Conservation (phyloP, 92 coral and sea anemone genomes). For the Porites evermanni region DNA sequence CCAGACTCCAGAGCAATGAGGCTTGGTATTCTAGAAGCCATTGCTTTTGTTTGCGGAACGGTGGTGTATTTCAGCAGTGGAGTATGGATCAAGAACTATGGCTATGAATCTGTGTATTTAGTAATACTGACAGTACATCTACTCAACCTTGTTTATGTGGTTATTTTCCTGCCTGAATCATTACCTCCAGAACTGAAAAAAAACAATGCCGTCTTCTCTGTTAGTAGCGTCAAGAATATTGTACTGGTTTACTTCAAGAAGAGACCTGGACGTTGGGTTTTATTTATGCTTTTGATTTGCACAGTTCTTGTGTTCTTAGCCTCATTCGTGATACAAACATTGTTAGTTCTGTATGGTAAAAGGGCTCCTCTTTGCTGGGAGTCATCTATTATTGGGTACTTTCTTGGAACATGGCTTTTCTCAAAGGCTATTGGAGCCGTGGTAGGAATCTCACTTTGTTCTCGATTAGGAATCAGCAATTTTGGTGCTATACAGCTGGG, state of each 20-base stretch:
- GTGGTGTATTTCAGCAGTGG: slow-evolving; percentile 88
- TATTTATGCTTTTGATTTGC: slow-evolving; percentile 59
- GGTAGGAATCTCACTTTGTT: slow-evolving; percentile 76
- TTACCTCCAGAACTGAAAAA: slow-evolving; percentile 46
- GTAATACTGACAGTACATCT: slow-evolving; percentile 78
- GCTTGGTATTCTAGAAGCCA: slow-evolving; percentile 85
- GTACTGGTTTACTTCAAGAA: slow-evolving; percentile 66
- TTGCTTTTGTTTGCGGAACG: slow-evolving; percentile 89
- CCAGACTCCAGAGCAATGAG: slow-evolving; percentile 74
- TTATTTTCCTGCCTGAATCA: slow-evolving; percentile 86
- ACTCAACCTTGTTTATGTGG: slow-evolving; percentile 69
- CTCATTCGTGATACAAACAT: slow-evolving; percentile 67
- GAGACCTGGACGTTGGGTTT: slow-evolving; percentile 81
- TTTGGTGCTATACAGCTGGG: slow-evolving; percentile 86
- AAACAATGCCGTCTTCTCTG: slow-evolving; percentile 43
- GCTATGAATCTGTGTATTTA: slow-evolving; percentile 80
- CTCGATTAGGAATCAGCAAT: slow-evolving; percentile 66
- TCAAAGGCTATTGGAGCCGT: slow-evolving; percentile 92
- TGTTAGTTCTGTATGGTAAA: slow-evolving; percentile 82
- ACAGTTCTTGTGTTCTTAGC: slow-evolving; percentile 65
- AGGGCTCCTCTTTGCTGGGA: slow-evolving; percentile 87
- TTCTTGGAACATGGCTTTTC: slow-evolving; percentile 72
- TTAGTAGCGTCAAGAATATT: slow-evolving; percentile 66
- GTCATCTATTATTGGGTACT: slow-evolving; percentile 79
- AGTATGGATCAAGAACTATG: slow-evolving; percentile 76